These are phyloP conservation scores for Mythimna vitellina DNA, from an alignment of 2,888 invertebrate genomes.

Conservation along the genomic window DNA sequence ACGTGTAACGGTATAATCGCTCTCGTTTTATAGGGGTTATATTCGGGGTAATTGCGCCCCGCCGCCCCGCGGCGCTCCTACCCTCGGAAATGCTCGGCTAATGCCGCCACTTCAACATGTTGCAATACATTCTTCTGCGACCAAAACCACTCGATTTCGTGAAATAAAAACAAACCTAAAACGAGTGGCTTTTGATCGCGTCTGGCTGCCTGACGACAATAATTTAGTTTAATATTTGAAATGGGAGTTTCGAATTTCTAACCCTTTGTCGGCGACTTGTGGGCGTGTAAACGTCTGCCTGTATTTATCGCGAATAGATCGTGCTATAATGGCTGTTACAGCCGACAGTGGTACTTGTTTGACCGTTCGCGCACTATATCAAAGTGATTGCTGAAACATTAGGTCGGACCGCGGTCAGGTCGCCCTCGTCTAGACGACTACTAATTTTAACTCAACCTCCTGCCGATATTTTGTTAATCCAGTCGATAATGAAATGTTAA, in stretches of 20 bases:
- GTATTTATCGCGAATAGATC: slow-evolving; percentile 77
- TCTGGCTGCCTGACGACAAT: slow-evolving; percentile 41
- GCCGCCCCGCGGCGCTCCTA: slow-evolving; percentile 69
- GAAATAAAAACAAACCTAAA: slow-evolving; percentile 44
- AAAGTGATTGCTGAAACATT: slow-evolving; percentile 81
- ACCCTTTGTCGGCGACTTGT: slow-evolving; percentile 69
- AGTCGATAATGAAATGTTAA: slow-evolving; percentile 37
- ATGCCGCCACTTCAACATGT: slow-evolving; percentile 72
- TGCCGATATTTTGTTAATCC: slow-evolving; percentile 52
- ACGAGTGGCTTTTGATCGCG: slow-evolving; percentile 40
- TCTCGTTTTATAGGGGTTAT: slow-evolving; percentile 78
- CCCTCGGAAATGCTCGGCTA: slow-evolving; percentile 71
- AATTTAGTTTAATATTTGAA: slow-evolving; percentile 58
- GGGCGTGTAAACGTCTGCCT: slow-evolving; percentile 68
- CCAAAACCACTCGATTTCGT: slow-evolving; percentile 49
- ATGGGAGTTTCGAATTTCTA: slow-evolving; percentile 69
- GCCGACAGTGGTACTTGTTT: slow-evolving; percentile 72
- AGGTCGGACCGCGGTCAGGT: slow-evolving; percentile 76
- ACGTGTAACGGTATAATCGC: slow-evolving; percentile 81
- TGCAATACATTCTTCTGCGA: slow-evolving; percentile 68
- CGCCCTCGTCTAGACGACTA: slow-evolving; percentile 78
- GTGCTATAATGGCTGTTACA: slow-evolving; percentile 71
- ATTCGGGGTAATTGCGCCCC: slow-evolving; percentile 81
- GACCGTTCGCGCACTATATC: slow-evolving; percentile 77
- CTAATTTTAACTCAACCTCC: slow-evolving; percentile 73